Evolutionary conservation across 2,888 invertebrate genomes (phyloP).

Genomic region (Acleris cristana): DNA sequence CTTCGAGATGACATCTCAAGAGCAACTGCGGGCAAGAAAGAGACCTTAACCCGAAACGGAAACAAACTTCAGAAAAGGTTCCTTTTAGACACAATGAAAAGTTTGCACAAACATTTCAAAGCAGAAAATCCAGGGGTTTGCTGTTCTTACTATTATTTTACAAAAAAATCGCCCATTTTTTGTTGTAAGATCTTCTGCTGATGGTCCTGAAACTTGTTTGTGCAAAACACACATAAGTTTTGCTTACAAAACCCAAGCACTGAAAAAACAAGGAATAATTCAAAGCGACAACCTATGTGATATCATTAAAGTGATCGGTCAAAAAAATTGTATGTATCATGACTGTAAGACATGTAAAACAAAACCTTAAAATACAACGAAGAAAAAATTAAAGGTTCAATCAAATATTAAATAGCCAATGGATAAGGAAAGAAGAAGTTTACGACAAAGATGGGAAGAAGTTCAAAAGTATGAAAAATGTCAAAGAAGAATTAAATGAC

Average conservation of each 20-base stretch:
- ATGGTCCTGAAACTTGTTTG: too few relatives aligned
- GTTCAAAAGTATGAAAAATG: conserved; percentile 17
- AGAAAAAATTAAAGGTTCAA: neutral
- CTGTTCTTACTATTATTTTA: too few relatives aligned
- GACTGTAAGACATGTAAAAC: conserved; percentile 2
- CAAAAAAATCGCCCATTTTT: too few relatives aligned
- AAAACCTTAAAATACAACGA: neutral
- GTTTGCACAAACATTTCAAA: too few relatives aligned
- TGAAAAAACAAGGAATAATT: conserved; percentile 21
- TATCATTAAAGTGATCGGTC: conserved; percentile 4
- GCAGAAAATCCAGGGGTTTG: too few relatives aligned
- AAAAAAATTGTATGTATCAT: conserved; percentile 19
- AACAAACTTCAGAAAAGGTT: too few relatives aligned
- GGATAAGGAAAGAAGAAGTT: conserved; percentile 20
- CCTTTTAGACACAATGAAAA: too few relatives aligned
- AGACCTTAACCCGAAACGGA: too few relatives aligned
- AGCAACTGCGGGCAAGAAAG: too few relatives aligned
- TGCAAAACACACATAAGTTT: too few relatives aligned
- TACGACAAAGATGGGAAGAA: conserved; percentile 9
- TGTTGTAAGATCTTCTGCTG: too few relatives aligned
- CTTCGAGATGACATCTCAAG: too few relatives aligned
- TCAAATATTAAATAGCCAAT: conserved; percentile 18
- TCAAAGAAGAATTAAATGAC: conserved; percentile 2
- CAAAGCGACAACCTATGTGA: neutral
- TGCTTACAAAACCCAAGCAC: conserved; percentile 17